Evolutionary conservation across 2,797 vertebrate species (phyloP), one percentile per base, ranked within the genome.

Genomic region (Todus mexicanus): DNA sequence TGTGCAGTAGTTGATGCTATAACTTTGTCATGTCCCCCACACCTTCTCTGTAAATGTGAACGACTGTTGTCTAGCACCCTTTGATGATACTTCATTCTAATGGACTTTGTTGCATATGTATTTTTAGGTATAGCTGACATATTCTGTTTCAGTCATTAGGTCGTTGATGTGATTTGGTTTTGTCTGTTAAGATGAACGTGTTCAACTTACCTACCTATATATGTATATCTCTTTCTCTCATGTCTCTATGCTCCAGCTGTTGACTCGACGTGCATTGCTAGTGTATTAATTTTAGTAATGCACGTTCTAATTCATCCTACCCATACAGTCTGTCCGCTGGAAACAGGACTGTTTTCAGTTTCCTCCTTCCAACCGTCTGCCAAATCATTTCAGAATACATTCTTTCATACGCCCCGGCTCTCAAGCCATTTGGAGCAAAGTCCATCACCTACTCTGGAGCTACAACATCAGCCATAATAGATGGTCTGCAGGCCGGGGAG

Each of bases 371-470:
- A 97, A 98, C 97, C 94, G 77, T 98, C 97, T 98, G 95, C 97
- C 97, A 97, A 98, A 97, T 97, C 90, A 88, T 97, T 98, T 97
- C 98, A 99, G 99, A 99, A 96, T 99, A 99, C 97, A 99, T 99
- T 96, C 97, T 99, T 93, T 99, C 99, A 90, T 99, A 99, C 74
- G 98, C 99, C 97, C 99, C 99, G 95, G 99, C 99, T 94, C 98
- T 99, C 98, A 99, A 99, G 96, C 99, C 99, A 7, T 99, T 99
- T 94, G 98, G 99, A 97, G 98, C 98, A 95, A 99, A 99, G 98
- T 98, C 98, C 92, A 94, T 99, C 87, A 98, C 98, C 35, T 98
- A 98, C 89, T 97, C 98, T 48, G 98, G 98, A 95, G 98, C 98
- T 94, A 98, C 94, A 53, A 98, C 98, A 31, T 98, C 99, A 78